Evolutionary conservation across 2,797 vertebrate species (phyloP).

Genomic region (Oryzias sinensis): DNA sequence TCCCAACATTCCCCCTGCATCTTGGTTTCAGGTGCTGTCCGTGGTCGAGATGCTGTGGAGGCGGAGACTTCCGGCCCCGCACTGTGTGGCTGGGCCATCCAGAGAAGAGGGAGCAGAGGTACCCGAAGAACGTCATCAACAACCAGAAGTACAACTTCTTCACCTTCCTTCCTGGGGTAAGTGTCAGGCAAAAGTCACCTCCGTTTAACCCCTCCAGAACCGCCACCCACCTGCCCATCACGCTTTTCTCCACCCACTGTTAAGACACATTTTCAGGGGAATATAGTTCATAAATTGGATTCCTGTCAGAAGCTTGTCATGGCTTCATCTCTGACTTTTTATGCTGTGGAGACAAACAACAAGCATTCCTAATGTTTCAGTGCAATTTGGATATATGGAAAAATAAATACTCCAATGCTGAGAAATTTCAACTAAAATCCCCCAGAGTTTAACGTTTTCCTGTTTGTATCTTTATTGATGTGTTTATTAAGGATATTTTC

Average conservation of each 20-base stretch:
- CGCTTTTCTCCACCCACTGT: not conserved
- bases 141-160: slow-evolving; percentile 99
- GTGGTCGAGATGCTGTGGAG: slow-evolving; percentile 91
- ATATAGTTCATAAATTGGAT: too few species aligned
- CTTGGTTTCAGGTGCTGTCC: slow-evolving; percentile 85
- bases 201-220: slow-evolving; percentile 12
- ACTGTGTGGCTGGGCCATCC: slow-evolving; percentile 97
- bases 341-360: too few species aligned
- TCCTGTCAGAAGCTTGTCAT: too few species aligned
- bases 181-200: slow-evolving; percentile 59
- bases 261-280: too few species aligned
- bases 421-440: too few species aligned
- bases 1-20: not conserved
- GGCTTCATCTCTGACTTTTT: too few species aligned
- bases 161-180: slow-evolving; percentile 93
- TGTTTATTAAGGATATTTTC: too few species aligned
- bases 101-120: slow-evolving; percentile 95
- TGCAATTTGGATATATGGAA: too few species aligned
- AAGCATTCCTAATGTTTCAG: too few species aligned
- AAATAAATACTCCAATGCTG: too few species aligned
- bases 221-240: slow-evolving; percentile 16
- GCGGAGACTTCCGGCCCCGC: slow-evolving; percentile 90
- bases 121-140: slow-evolving; percentile 98
- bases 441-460: too few species aligned
- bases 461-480: too few species aligned